Conservation (phyloP, 1,140 invertebrate genomes). For the Drosophila burlai region DNA sequence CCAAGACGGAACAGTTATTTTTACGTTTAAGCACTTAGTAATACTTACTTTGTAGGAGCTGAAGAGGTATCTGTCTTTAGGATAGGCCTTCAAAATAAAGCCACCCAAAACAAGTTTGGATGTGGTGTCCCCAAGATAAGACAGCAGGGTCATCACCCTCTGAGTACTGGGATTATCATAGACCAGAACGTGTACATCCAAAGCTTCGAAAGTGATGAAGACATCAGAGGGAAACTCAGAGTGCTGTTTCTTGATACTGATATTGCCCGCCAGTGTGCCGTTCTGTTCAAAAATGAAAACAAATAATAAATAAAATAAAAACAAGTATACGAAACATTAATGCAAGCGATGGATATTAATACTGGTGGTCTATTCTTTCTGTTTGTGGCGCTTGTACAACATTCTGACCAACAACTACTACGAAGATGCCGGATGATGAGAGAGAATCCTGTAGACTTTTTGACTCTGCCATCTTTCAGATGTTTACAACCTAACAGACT, state of each 20-base stretch:
- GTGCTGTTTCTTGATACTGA: constrained; percentile 91
- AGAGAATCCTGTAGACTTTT: no score
- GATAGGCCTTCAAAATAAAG: constrained; percentile 66
- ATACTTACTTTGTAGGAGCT: constrained; percentile 87
- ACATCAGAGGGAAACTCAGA: constrained; percentile 91
- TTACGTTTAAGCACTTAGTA: no score
- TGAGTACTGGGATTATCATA: constrained; percentile 48
- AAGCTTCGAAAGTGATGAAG: constrained; percentile 90
- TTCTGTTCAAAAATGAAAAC: constrained; percentile 70
- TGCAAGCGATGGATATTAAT: no score
- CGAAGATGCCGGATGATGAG: no score
- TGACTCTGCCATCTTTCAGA: no score
- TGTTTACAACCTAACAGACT: no score
- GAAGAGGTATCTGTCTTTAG: constrained; percentile 58
- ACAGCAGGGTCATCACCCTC: constrained; percentile 49
- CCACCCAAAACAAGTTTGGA: constrained; percentile 62
- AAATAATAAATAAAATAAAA: background rate
- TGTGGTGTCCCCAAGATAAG: constrained; percentile 55
- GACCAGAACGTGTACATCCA: constrained; percentile 86
- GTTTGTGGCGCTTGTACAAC: no score
- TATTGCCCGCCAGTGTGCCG: constrained; percentile 91
- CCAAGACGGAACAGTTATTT: background rate
- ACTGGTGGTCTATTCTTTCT: no score
- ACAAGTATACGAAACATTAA: no score
- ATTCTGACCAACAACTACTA: no score